Base-by-base conservation (phyloP, 2,113 vertebrate genomes). In the Gobio gobio region DNA sequence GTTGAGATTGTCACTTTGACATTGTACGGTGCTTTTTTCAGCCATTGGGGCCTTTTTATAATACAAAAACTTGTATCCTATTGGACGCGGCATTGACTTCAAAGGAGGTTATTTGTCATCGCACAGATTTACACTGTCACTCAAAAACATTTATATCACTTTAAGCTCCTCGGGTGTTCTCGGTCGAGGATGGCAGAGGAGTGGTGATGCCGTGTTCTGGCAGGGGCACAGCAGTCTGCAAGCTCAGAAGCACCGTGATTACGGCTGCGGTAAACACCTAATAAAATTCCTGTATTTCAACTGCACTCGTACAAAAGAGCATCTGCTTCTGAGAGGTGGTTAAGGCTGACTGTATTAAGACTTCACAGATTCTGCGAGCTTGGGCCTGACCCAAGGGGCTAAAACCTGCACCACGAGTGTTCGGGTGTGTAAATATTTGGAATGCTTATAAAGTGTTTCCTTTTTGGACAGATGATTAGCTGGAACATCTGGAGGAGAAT, bases 91-190 rank as follows among this genome's bases (percentile, higher is more conserved):
- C 91, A 51, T 74, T 7, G 87, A 90, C 92, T 93, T 94, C 91
- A 94, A 92, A 93, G 89, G 84, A 92, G 90, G 92, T 91, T 92
- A 94, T 95, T 94, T 94, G 92, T 94, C 94, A 93, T 92, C 92
- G 87, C 91, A 83, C 90, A 92, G 91, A 94, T 94, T 93, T 93
- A 92, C 89, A 86, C 92, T 92, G 92, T 93, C 93, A 93, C 92
- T 94, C 92, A 90, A 90, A 89, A 90, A 92, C 92, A 93, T 94
- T 94, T 94, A 92, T 93, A 94, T 93, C 91, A 91, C 91, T 94
- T 94, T 93, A 94, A 93, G 92, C 92, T 93, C 85, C 92, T 90
- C 86, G 87, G 90, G 82, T 90, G 87, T 91, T 92, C 88, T 76
- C 83, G 86, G 87, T 90, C 64, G 87, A 89, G 85, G 89, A 91